phyloP scores from a whole-genome alignment of 2,888 invertebrate genomes.

The Plusia festucae region DNA sequence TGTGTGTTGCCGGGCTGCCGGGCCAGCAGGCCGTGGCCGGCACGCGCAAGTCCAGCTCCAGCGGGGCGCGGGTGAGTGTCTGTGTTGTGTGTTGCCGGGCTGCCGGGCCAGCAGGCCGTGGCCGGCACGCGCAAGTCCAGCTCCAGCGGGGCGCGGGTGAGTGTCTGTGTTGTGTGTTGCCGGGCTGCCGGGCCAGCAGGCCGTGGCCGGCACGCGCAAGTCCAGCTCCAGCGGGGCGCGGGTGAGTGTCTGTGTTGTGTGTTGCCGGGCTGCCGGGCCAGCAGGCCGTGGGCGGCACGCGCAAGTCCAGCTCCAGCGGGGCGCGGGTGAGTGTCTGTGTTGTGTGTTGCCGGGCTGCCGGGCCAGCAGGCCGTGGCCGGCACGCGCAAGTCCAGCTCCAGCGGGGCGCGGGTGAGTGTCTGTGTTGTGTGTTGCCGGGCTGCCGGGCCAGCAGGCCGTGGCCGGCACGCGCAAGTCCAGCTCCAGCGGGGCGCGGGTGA shows the following conservation, averaged over 20 bases:
- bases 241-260: too few species aligned
- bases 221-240: slow-evolving; percentile 97
- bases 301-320: slow-evolving; percentile 95
- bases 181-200: neutral
- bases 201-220: slow-evolving; percentile 81
- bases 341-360: too few species aligned
- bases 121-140: slow-evolving; percentile 92
- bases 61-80: slow-evolving; percentile 93
- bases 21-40: neutral
- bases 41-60: slow-evolving; percentile 93
- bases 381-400: slow-evolving; percentile 95
- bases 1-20: too few species aligned
- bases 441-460: too few species aligned
- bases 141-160: slow-evolving; percentile 95
- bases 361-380: slow-evolving; percentile 97
- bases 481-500: neutral
- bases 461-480: neutral
- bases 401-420: slow-evolving; percentile 94
- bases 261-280: too few species aligned
- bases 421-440: too few species aligned
- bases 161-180: too few species aligned
- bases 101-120: slow-evolving; percentile 90
- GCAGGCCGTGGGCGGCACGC: slow-evolving; percentile 90
- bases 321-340: slow-evolving; percentile 93
- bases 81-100: too few species aligned